Percentiles rank a stretch among this genome's conserved stretches.
Evolutionary conservation across 2,888 invertebrate species (phyloP).

Genomic region (Nasonia oneida): DNA sequence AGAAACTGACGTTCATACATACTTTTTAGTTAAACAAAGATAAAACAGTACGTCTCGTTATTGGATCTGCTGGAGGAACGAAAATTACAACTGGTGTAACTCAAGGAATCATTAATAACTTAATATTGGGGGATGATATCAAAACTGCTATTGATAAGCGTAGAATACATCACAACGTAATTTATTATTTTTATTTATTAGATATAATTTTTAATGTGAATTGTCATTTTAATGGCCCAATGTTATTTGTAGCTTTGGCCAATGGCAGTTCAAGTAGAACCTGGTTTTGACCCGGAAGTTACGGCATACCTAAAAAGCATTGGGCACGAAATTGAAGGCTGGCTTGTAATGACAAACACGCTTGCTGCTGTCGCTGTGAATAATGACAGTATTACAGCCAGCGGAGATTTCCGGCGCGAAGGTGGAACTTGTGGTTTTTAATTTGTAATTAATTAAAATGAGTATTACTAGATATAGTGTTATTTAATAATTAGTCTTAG

Average conservation of each 20-base stretch:
- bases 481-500: background rate
- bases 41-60: slow-evolving; percentile 79
- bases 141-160: slow-evolving; percentile 31
- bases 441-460: background rate
- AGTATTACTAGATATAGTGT: background rate
- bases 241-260: slow-evolving; percentile 33
- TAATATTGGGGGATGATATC: slow-evolving; percentile 8
- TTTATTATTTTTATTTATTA: background rate
- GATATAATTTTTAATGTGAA: background rate
- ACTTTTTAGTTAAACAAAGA: slow-evolving; percentile 29
- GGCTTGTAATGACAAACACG: too few relatives aligned
- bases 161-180: slow-evolving; percentile 51
- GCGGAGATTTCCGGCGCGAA: slow-evolving; percentile 41
- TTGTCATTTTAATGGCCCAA: background rate
- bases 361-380: too few relatives aligned
- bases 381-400: background rate
- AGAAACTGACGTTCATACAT: background rate
- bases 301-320: slow-evolving; percentile 17
- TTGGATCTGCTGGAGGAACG: slow-evolving; percentile 94
- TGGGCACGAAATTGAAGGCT: background rate
- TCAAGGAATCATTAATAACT: slow-evolving; percentile 56
- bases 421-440: slow-evolving; percentile 25
- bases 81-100: slow-evolving; percentile 92
- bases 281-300: slow-evolving; percentile 3
- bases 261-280: slow-evolving; percentile 33